These are phyloP conservation scores for Pangasius sanitwongsei DNA, from an alignment of 2,797 vertebrate genomes.

Conservation along the genomic window DNA sequence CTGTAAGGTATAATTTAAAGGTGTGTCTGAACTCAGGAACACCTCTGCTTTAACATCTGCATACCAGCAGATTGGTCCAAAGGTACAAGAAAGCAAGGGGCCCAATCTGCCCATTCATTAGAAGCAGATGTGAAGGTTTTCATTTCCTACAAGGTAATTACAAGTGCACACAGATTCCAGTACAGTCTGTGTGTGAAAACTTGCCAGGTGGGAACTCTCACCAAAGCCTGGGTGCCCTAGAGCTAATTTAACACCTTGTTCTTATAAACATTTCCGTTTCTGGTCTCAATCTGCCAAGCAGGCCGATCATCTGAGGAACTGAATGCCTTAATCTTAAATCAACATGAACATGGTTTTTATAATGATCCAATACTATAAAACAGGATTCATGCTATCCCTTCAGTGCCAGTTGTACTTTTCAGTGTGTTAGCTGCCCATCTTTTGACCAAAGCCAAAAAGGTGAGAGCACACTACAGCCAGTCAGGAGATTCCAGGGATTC, in stretches of 20 bases:
- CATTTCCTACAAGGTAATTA: slow-evolving; percentile 78
- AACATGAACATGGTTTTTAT: not conserved
- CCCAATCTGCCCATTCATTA: slow-evolving; percentile 73
- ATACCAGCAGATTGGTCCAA: slow-evolving; percentile 67
- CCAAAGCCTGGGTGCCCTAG: not conserved
- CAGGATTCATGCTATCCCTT: not conserved
- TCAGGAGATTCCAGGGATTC: slow-evolving; percentile 26
- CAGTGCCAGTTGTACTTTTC: not conserved
- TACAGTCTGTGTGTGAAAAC: slow-evolving; percentile 67
- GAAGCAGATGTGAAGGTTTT: slow-evolving; percentile 76
- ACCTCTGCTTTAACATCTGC: slow-evolving; percentile 70
- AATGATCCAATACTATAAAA: not conserved
- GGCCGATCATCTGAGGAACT: not conserved
- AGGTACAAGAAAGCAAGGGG: slow-evolving; percentile 66
- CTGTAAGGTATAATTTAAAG: slow-evolving; percentile 69
- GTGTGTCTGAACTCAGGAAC: slow-evolving; percentile 54
- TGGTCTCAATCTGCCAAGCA: not conserved
- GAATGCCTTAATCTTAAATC: not conserved
- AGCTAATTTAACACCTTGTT: not conserved
- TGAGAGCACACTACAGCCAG: not conserved
- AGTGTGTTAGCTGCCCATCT: too few relatives aligned
- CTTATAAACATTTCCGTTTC: not conserved
- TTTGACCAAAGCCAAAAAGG: slow-evolving; percentile 9
- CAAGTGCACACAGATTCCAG: slow-evolving; percentile 57
- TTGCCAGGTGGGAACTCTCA: slow-evolving; percentile 24